Evolutionary conservation across 2,797 vertebrate genomes (phyloP).

Genomic region (Syngnathus rostellatus): DNA sequence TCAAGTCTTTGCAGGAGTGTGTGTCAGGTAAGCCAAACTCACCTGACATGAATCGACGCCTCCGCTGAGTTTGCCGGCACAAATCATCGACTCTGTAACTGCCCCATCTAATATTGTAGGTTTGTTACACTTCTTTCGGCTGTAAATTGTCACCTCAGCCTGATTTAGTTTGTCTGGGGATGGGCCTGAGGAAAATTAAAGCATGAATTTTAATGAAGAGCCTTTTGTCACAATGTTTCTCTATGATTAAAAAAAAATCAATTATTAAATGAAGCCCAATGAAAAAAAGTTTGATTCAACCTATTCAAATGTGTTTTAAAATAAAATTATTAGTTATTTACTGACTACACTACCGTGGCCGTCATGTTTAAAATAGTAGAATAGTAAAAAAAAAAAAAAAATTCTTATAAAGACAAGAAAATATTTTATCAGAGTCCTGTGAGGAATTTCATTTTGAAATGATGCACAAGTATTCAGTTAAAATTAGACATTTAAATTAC

Average conservation of each 20-base stretch:
- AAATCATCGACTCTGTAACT: slow-evolving; percentile 79
- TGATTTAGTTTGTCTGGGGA: slow-evolving; percentile 42
- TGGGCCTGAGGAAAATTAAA: slow-evolving; percentile 39
- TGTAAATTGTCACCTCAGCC: slow-evolving; percentile 71
- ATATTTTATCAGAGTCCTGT: no score
- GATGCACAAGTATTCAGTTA: no score
- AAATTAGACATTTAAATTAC: neutral
- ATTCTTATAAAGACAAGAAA: neutral
- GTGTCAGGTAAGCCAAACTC: slow-evolving; percentile 17
- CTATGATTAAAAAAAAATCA: neutral
- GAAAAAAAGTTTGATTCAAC: no score
- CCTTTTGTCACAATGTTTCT: neutral
- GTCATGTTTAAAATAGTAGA: neutral
- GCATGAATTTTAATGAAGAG: neutral
- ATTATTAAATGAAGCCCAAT: neutral
- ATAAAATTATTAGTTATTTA: neutral
- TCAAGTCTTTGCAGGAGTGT: neutral
- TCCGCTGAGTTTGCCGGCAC: slow-evolving; percentile 77
- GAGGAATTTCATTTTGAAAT: neutral
- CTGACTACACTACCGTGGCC: neutral
- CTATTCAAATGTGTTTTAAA: neutral
- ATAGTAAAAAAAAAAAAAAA: neutral
- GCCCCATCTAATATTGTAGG: slow-evolving; percentile 53
- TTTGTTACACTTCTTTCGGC: slow-evolving; percentile 65
- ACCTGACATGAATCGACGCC: slow-evolving; percentile 86